Conservation (phyloP, 64 coral and sea anemone species). For the Trachythela sp. region DNA sequence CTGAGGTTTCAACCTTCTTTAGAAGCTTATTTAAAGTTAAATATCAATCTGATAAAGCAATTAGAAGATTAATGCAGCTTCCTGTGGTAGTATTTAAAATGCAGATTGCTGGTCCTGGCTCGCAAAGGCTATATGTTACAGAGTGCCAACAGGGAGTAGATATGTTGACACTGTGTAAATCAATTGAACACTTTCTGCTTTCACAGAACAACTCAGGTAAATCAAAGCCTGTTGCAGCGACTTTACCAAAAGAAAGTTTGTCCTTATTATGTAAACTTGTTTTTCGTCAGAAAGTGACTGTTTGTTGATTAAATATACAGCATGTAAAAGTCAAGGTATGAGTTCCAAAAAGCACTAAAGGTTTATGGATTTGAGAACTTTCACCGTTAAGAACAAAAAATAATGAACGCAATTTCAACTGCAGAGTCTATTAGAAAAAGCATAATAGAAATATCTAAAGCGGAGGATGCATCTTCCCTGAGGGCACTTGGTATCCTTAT, state of each 20-base stretch:
- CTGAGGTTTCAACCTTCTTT: not conserved
- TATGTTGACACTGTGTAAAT: not conserved
- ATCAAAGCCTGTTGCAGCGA: not conserved
- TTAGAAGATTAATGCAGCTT: conserved; percentile 40
- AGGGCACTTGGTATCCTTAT: not conserved
- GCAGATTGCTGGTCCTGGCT: not conserved
- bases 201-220: not conserved
- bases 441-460: conserved; percentile 1
- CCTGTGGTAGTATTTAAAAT: conserved; percentile 30
- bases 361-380: conserved; percentile 48
- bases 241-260: conserved; percentile 26
- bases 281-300: conserved; percentile 32
- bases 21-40: not conserved
- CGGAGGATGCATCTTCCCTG: not conserved
- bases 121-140: conserved; percentile 38
- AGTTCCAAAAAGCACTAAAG: conserved; percentile 39
- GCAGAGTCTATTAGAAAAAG: conserved; percentile 23
- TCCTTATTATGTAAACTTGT: conserved; percentile 28
- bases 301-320: not conserved
- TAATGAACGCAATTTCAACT: not conserved
- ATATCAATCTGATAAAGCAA: conserved; percentile 39
- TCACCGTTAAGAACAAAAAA: not conserved
- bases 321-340: not conserved
- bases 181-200: not conserved
- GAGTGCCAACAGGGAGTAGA: conserved; percentile 35